Conservation (phyloP, 2,888 invertebrate species). For the Nebria brevicollis region DNA sequence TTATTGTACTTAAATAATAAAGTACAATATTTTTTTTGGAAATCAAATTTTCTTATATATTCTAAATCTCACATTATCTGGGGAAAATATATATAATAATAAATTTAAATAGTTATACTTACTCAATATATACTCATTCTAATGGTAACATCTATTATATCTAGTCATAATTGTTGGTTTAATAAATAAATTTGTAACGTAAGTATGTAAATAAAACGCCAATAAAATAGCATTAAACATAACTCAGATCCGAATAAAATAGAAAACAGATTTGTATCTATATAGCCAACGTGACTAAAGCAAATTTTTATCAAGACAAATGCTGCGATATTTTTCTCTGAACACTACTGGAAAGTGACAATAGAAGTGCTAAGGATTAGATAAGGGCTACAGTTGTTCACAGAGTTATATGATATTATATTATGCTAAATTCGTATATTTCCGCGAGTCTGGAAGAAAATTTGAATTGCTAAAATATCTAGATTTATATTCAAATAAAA, state of each 20-base stretch:
- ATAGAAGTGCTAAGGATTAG: conserved; percentile 15
- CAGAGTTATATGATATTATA: conserved; percentile 22
- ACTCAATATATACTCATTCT: too few species aligned
- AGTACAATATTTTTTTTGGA: too few species aligned
- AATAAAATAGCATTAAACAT: neutral
- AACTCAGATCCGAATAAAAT: neutral
- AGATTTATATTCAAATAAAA: conserved; percentile 47
- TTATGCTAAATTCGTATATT: conserved; percentile 27
- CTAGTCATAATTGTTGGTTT: too few species aligned
- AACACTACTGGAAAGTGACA: neutral
- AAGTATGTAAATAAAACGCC: too few species aligned
- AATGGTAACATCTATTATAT: too few species aligned
- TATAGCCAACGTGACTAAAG: conserved; percentile 5
- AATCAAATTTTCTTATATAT: too few species aligned
- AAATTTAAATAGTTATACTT: too few species aligned
- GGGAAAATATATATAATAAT: too few species aligned
- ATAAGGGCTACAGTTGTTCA: conserved; percentile 15
- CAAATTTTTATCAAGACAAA: conserved; percentile 5
- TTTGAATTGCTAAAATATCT: conserved; percentile 43
- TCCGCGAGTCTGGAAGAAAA: conserved; percentile 21
- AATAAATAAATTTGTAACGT: too few species aligned
- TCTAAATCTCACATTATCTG: too few species aligned
- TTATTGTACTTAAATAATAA: too few species aligned
- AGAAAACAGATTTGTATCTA: neutral
- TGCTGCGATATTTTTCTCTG: neutral